Percentiles rank a stretch among this genome's conserved stretches.
These are phyloP conservation scores for Fregetta grallaria DNA, from an alignment of 2,113 vertebrate species.

Conservation along the genomic window DNA sequence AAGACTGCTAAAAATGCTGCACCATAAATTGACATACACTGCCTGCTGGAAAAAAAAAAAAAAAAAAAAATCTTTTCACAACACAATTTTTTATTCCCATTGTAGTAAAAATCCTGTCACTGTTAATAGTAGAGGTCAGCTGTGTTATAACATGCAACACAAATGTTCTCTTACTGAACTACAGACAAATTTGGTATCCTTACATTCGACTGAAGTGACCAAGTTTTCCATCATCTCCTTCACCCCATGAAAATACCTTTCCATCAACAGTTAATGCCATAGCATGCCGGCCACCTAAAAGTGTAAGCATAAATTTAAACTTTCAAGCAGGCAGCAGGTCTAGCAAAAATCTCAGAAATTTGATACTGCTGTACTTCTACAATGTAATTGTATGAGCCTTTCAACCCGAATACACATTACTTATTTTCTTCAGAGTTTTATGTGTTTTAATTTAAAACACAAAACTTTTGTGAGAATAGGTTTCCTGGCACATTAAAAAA, in stretches of 20 bases:
- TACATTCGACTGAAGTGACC: constrained; percentile 99
- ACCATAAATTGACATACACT: background rate
- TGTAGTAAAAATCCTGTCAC: background rate
- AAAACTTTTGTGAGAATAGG: background rate
- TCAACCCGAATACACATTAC: fast-evolving
- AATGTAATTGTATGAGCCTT: fast-evolving
- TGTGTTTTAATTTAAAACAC: background rate
- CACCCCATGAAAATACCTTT: constrained; percentile 99
- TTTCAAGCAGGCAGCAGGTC: background rate
- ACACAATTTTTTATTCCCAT: background rate
- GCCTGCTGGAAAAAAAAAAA: too few species aligned
- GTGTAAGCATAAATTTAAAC: background rate
- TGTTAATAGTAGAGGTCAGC: background rate
- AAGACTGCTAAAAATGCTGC: background rate
- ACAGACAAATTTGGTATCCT: constrained; percentile 3
- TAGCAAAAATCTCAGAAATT: background rate
- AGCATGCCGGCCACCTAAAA: constrained; percentile 91
- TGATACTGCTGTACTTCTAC: background rate
- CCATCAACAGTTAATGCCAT: constrained; percentile 97
- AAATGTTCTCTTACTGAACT: background rate
- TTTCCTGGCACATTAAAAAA: background rate
- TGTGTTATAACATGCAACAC: background rate
- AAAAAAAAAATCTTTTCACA: background rate
- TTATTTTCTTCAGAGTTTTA: background rate
- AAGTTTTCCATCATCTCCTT: constrained; percentile 97